Percentiles rank a stretch among this genome's conserved stretches.
Conservation (phyloP, 1,140 invertebrate species). For the Hyles vespertilio region DNA sequence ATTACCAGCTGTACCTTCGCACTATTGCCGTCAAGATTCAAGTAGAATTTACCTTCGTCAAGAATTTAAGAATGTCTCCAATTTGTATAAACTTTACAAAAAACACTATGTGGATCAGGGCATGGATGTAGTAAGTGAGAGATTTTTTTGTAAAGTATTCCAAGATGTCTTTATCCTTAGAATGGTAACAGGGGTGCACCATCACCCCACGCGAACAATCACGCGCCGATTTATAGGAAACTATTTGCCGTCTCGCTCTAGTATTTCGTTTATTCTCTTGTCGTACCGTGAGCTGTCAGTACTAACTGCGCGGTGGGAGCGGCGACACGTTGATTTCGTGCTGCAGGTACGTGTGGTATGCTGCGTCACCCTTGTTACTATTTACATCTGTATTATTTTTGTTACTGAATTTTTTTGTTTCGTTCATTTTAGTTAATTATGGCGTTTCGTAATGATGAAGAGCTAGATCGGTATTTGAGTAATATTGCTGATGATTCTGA, state of each 20-base stretch:
- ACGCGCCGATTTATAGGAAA: slow-evolving; percentile 6
- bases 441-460: slow-evolving; percentile 11
- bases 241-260: slow-evolving; percentile 8
- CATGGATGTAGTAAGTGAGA: slow-evolving; percentile 3
- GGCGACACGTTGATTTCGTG: slow-evolving; percentile 2
- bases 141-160: neutral
- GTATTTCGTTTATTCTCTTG: slow-evolving; percentile 10
- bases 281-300: slow-evolving; percentile 6
- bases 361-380: slow-evolving; percentile 22
- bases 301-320: slow-evolving; percentile 6
- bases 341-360: slow-evolving; percentile 13
- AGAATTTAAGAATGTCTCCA: slow-evolving; percentile 5
- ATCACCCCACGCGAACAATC: slow-evolving; percentile 6
- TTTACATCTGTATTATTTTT: slow-evolving; percentile 19
- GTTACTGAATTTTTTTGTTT: slow-evolving; percentile 11
- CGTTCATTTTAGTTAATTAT: slow-evolving; percentile 12
- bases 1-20: too few relatives aligned
- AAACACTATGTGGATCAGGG: slow-evolving; percentile 1
- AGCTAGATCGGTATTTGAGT: slow-evolving; percentile 13
- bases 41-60: neutral
- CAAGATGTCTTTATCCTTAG: too few relatives aligned
- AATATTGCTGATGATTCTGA: slow-evolving; percentile 6
- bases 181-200: neutral
- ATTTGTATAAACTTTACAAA: slow-evolving; percentile 5
- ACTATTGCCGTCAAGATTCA: neutral